Base-by-base conservation (phyloP, 2,113 vertebrate genomes). In the Pristiophorus japonicus region DNA sequence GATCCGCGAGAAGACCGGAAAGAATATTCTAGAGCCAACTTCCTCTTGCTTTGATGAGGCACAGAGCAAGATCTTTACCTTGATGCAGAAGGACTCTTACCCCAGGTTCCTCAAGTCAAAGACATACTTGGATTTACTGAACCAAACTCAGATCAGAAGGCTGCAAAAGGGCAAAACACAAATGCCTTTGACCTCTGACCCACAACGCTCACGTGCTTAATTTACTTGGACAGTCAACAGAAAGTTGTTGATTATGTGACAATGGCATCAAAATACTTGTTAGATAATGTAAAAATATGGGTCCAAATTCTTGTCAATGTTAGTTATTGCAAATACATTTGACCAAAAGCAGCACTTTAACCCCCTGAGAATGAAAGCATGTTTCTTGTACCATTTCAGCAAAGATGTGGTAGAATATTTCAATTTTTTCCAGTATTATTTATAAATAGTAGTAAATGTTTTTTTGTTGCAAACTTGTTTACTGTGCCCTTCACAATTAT, bases 1-100 rank as follows among this genome's bases (percentile, higher is more conserved):
- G 0, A 97, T 97, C 10, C 96, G 97, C 96, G 97, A 98, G 16
- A 96, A 96, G 84, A 97, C 97, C 0, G 97, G 96, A 92, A 96
- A 96, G 96, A 97, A 97, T 16, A 62, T 98, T 0, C 95, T 96
- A 51, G 96, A 87, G 0, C 96, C 96, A 88, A 96, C 96, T 20
- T 96, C 34, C 0, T 96, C 96, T 0, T 97, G 97, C 95, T 98
- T 98, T 6, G 96, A 97, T 1, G 97, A 97, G 14, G 98, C 98
- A 30, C 98, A 98, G 97, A 97, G 96, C 96, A 97, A 96, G 96
- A 98, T 98, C 96, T 97, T 97, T 96, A 96, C 73, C 0, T 95
- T 98, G 96, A 98, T 98, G 98, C 97, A 98, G 96, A 98, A 97
- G 59, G 98, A 98, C 96, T 98, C 98, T 4, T 98, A 98, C 96